Percentiles rank a stretch among this genome's conserved stretches.
Conservation (phyloP, 2,113 vertebrate species). For the Callorhinus ursinus region DNA sequence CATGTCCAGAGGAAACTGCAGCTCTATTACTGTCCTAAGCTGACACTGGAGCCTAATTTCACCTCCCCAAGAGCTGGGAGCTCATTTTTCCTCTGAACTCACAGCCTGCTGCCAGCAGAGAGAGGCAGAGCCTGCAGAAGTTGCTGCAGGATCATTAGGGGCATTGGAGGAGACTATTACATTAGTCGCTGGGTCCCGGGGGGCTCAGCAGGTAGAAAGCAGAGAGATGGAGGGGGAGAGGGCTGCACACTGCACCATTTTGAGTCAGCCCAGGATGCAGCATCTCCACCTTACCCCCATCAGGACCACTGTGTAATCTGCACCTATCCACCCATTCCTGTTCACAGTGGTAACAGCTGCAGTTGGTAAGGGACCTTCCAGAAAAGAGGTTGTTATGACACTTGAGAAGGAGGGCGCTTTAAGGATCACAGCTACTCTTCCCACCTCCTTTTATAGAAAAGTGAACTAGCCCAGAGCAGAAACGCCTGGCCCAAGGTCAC, state of each 20-base stretch:
- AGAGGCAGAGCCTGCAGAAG: constrained; percentile 18
- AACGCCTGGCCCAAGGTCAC: background rate
- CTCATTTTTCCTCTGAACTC: constrained; percentile 67
- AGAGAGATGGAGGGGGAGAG: background rate
- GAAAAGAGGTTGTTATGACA: background rate
- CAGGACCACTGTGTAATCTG: background rate
- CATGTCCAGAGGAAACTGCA: background rate
- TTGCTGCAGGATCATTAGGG: constrained; percentile 47
- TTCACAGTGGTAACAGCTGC: background rate
- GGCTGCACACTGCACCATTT: background rate
- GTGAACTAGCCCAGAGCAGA: background rate
- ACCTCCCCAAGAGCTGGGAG: constrained; percentile 54
- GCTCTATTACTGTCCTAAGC: background rate
- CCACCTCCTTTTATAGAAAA: background rate
- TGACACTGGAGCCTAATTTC: background rate
- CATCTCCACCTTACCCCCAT: background rate
- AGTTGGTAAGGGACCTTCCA: background rate
- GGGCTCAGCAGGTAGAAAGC: constrained; percentile 1
- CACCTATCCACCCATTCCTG: background rate
- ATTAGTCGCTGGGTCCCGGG: constrained; percentile 46
- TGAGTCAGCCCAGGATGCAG: background rate
- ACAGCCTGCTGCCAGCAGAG: constrained; percentile 64
- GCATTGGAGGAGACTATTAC: constrained; percentile 42
- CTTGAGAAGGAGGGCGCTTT: background rate
- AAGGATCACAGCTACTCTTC: background rate